These are phyloP conservation scores for Oncorhynchus gorbuscha DNA, from an alignment of 2,113 vertebrate genomes.

Conservation along the genomic window DNA sequence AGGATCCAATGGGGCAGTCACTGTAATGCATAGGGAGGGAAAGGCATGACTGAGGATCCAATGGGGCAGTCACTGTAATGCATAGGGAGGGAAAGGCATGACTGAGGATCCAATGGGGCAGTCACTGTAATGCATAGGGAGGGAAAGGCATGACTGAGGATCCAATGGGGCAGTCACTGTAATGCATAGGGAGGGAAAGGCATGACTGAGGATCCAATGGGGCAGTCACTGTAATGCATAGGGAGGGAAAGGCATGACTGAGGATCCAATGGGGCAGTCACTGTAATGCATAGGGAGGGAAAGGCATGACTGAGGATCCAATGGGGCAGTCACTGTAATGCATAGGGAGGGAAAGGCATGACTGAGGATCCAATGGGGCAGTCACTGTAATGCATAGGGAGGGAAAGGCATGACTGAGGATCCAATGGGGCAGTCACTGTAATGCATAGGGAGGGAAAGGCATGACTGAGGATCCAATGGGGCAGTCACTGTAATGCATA, in stretches of 20 bases:
- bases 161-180: no score
- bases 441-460: conserved; percentile 7
- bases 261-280: conserved; percentile 26
- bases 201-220: conserved; percentile 33
- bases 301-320: conserved; percentile 25
- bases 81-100: no score
- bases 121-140: no score
- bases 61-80: no score
- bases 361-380: no score
- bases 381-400: no score
- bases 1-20: no score
- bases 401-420: no score
- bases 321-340: conserved; percentile 30
- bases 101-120: no score
- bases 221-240: conserved; percentile 23
- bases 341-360: conserved; percentile 2
- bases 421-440: not conserved
- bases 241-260: conserved; percentile 16
- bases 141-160: no score
- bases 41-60: no score
- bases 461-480: conserved; percentile 33
- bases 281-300: conserved; percentile 21
- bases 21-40: no score
- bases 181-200: not conserved
- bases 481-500: conserved; percentile 23